Evolutionary conservation across 2,113 vertebrate species (phyloP).

Genomic region (Vicugna pacos): DNA sequence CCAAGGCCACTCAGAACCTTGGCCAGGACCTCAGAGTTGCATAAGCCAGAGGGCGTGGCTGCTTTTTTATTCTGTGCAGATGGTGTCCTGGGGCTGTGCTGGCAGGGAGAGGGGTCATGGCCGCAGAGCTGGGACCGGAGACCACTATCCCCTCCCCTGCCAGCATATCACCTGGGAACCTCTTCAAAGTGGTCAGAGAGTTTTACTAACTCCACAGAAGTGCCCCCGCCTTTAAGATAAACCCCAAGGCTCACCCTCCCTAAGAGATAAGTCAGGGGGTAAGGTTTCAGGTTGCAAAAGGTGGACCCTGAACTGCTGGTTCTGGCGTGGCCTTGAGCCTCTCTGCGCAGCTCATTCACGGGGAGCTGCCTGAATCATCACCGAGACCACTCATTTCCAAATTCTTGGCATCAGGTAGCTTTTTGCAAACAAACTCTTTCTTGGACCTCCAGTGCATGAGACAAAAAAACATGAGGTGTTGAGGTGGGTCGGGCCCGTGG

Average conservation of each 20-base stretch:
- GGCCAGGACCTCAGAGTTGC: neutral
- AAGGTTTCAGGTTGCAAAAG: conserved; percentile 3
- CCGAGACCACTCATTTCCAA: neutral
- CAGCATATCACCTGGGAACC: neutral
- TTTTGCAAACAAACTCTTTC: conserved; percentile 2
- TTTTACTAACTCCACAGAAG: neutral
- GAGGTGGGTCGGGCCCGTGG: accelerated
- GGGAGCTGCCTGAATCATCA: neutral
- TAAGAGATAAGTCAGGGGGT: neutral
- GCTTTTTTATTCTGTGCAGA: neutral
- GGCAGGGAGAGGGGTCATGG: neutral
- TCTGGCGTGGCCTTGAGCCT: neutral
- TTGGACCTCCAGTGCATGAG: neutral
- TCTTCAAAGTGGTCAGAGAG: conserved; percentile 1
- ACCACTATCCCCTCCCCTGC: neutral
- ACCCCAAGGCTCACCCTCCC: neutral
- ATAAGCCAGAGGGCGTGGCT: neutral
- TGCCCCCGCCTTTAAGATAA: neutral
- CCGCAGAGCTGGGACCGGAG: neutral
- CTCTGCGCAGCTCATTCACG: neutral
- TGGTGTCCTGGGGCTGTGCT: neutral
- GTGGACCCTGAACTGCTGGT: neutral
- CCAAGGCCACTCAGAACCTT: neutral
- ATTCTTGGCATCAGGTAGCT: neutral
- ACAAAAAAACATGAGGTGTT: neutral